Base-by-base conservation (phyloP, 2,888 invertebrate genomes). In the Podotricha telesiphe region DNA sequence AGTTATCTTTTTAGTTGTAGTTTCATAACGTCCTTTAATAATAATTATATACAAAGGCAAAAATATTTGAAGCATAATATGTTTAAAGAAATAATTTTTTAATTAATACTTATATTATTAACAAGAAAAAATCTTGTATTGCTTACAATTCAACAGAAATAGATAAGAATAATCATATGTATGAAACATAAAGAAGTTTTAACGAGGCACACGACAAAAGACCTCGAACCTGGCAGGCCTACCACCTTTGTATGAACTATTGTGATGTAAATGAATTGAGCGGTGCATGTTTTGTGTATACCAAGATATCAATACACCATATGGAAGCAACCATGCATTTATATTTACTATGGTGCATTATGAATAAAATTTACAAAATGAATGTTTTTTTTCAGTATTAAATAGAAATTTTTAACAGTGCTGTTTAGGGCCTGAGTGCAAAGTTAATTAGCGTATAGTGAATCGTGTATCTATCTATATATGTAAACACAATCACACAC, bases 201-300 rank as follows among this genome's bases (percentile, higher is more conserved):
- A n/a, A 69, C 69, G 64, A 69, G 67, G 82, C 80, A 81, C 81
- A 82, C 79, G 77, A 76, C 80, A 75, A 78, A 75, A 80, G 88
- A 86, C 91, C 92, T 90, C 91, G 87, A 91, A 91, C 91, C 88
- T 84, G 84, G 83, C 88, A n/a, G 91, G 89, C 90, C 88, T 86
- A 85, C 80, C 78, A 87, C 87, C 87, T n/a, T n/a, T n/a, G 86
- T 85, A 83, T 84, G 76, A 84, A 82, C 88, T 85, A 90, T 90
- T 88, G 89, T 91, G 81, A 90, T 89, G 87, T 84, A 82, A 88
- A 89, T 88, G 83, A 82, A 85, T 82, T 85, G 79, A 83, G 82
- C 77, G 72, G 71, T 72, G 82, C 83, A 83, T 20, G 50, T 64
- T 55, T 66, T 70, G n/a, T 74, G 65, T 65, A 20, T 28, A 72